These are phyloP conservation scores for Hippocampus comes DNA, from an alignment of 2,113 vertebrate species.

Conservation along the genomic window DNA sequence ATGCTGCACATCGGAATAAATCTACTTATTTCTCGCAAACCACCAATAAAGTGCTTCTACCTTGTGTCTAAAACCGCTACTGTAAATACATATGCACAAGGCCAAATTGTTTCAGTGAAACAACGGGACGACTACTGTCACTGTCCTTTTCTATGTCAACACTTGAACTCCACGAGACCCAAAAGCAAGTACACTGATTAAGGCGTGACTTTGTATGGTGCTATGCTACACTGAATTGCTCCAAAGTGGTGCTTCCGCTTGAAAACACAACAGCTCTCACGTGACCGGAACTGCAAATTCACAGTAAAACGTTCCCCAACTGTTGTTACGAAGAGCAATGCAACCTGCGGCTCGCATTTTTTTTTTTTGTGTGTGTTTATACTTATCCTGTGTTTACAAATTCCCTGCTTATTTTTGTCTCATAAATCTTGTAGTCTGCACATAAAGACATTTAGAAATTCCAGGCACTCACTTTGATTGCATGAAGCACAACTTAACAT, in stretches of 20 bases:
- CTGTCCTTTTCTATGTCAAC: slow-evolving; percentile 42
- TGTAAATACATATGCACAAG: slow-evolving; percentile 39
- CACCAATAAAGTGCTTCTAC: slow-evolving; percentile 64
- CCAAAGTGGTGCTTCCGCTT: slow-evolving; percentile 59
- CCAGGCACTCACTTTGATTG: slow-evolving; percentile 84
- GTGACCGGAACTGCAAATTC: slow-evolving; percentile 50
- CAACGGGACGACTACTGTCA: slow-evolving; percentile 6
- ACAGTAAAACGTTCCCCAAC: slow-evolving; percentile 38
- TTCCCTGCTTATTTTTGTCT: slow-evolving; percentile 74
- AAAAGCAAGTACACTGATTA: slow-evolving; percentile 69
- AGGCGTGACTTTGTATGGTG: slow-evolving; percentile 73
- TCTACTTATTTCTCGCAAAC: slow-evolving; percentile 47
- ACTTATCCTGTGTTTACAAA: slow-evolving; percentile 69
- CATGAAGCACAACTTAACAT: slow-evolving; percentile 80
- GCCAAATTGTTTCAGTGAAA: slow-evolving; percentile 13
- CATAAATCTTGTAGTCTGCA: slow-evolving; percentile 69
- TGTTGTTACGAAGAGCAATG: slow-evolving; percentile 45
- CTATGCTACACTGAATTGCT: slow-evolving; percentile 76
- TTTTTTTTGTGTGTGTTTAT: slow-evolving; percentile 50
- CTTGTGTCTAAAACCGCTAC: slow-evolving; percentile 48
- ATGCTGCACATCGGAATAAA: slow-evolving; percentile 42
- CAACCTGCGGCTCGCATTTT: slow-evolving; percentile 35
- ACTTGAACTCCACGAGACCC: slow-evolving; percentile 48
- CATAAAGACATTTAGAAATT: slow-evolving; percentile 71
- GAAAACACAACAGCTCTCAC: slow-evolving; percentile 43